Conservation (phyloP, 2,113 vertebrate species). For the Dicaeum eximium region DNA sequence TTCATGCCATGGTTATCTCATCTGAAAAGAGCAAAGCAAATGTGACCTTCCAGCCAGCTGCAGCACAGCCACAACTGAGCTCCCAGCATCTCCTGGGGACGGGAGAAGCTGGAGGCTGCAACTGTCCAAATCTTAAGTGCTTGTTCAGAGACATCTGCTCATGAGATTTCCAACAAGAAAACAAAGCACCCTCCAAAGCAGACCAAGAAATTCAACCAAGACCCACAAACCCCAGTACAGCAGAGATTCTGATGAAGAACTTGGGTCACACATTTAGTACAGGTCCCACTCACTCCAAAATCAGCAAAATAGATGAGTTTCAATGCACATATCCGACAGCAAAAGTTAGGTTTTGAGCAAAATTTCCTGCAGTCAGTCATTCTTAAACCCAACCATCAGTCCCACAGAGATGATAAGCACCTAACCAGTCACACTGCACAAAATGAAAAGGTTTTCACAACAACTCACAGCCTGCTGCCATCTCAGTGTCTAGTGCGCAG, state of each 20-base stretch:
- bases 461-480: neutral
- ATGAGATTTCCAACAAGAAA: neutral
- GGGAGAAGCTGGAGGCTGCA: neutral
- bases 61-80: neutral
- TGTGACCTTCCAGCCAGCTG: neutral
- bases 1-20: neutral
- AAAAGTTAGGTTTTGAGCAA: neutral
- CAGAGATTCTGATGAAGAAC: neutral
- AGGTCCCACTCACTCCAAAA: neutral
- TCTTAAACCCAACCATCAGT: neutral
- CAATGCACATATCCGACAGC: neutral
- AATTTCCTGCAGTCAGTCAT: neutral
- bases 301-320: accelerated
- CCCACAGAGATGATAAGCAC: slow-evolving; percentile 1
- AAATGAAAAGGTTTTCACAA: neutral
- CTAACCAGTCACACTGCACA: neutral
- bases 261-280: neutral
- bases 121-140: neutral
- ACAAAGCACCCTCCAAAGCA: neutral
- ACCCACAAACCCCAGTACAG: neutral
- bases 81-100: neutral
- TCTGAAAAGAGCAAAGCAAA: neutral
- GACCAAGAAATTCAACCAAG: neutral
- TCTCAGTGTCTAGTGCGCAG: neutral
- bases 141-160: neutral